Evolutionary conservation across 2,797 vertebrate species (phyloP), one percentile per base, ranked within the genome.

Genomic region (Lemur catta): DNA sequence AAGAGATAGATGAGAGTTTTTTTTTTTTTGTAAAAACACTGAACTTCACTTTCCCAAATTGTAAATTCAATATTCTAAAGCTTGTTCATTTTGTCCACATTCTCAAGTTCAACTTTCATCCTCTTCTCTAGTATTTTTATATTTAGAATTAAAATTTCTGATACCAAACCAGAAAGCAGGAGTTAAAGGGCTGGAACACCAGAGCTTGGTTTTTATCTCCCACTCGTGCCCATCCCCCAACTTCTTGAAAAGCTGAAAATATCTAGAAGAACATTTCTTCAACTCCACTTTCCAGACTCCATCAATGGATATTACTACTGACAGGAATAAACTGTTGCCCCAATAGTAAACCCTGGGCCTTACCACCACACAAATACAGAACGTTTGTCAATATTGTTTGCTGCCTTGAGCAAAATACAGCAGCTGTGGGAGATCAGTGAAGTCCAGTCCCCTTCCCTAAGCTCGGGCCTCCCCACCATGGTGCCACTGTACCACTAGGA

Each of bases 301-400:
- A 17, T 59, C 76, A n/a, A 26, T 63, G 50, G 30, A 50, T 76
- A n/a, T 35, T 80, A 79, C 26, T 80, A 79, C 26, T 38, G 55
- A 71, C 20, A n/a, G 22, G 33, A 59, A 94, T 28, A 85, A 84
- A 89, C 17, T 52, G 7, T 50, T 65, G 9, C 43, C 6, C 18
- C 63, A 72, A 81, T 65, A 6, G 0, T 41, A 50, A 95, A 69
- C 43, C 69, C 92, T 76, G 93, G 46, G n/a, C 69, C 63, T 97
- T 52, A 2, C 13, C 38, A 87, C 67, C 71, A 93, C 12, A 43
- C 79, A 13, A 74, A 93, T 71, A 96, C 69, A 78, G 88, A 97
- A 87, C 48, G 0, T 74, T 13, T 91, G 89, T 86, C 84, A 95
- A 75, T 75, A 97, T 41, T 93, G 93, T 95, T 92, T 97, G n/a